These are phyloP conservation scores for Lampropteryx suffumata DNA, from an alignment of 2,888 invertebrate species.

Conservation along the genomic window DNA sequence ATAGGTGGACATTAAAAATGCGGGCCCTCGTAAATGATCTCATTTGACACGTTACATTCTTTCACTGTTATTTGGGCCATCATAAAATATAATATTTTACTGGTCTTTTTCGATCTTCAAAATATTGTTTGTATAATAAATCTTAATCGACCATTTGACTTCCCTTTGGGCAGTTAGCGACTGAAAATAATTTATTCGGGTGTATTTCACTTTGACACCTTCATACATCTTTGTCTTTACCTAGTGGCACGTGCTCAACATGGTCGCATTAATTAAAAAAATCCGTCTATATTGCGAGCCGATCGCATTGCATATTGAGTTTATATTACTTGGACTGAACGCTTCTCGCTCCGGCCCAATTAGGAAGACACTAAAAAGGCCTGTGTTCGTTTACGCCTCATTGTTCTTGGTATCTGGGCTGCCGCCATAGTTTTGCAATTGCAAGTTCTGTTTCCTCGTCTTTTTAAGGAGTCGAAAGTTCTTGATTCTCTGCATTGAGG, in stretches of 20 bases:
- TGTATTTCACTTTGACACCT: conserved; percentile 23
- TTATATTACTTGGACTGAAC: conserved; percentile 60
- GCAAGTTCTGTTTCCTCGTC: conserved; percentile 64
- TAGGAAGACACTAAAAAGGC: conserved; percentile 78
- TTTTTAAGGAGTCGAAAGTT: conserved; percentile 80
- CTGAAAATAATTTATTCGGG: conserved; percentile 8
- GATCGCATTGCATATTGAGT: conserved; percentile 78
- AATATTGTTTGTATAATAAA: no score
- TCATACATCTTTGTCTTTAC: conserved; percentile 17
- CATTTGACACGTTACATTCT: conserved; percentile 36
- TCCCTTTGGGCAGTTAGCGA: no score
- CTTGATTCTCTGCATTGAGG: conserved; percentile 64
- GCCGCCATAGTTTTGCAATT: conserved; percentile 66
- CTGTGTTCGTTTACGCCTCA: conserved; percentile 69
- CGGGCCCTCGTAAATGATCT: conserved; percentile 33
- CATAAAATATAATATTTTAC: conserved; percentile 28
- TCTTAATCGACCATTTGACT: no score
- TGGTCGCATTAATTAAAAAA: conserved; percentile 74
- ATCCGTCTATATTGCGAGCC: conserved; percentile 72
- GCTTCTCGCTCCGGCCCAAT: conserved; percentile 72
- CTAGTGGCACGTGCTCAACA: conserved; percentile 57
- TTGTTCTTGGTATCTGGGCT: conserved; percentile 76
- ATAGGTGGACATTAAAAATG: conserved; percentile 28
- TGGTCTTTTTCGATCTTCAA: no score
- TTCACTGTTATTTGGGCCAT: conserved; percentile 35